Evolutionary conservation across 2,113 vertebrate genomes (phyloP).

Genomic region (Pedetes capensis): DNA sequence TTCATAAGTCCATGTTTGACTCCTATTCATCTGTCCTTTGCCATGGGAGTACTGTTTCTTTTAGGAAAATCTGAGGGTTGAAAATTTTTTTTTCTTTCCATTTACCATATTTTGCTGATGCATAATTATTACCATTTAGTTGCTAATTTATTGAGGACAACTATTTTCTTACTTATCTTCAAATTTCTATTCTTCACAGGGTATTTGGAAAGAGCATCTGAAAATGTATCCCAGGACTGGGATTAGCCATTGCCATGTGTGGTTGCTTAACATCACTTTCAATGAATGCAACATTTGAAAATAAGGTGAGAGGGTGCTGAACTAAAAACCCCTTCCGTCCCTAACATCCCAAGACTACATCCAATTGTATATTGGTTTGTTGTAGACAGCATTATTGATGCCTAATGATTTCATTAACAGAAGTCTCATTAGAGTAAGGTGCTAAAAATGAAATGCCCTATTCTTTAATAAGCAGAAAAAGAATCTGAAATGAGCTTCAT

Average conservation of each 20-base stretch:
- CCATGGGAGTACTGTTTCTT: neutral
- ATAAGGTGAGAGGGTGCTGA: neutral
- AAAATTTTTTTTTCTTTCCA: neutral
- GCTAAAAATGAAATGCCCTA: slow-evolving; percentile 45
- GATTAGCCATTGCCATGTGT: neutral
- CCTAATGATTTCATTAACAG: slow-evolving; percentile 59
- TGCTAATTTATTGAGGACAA: neutral
- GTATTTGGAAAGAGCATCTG: neutral
- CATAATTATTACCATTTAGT: neutral
- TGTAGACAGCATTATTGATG: neutral
- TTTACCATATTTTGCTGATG: neutral
- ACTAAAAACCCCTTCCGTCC: neutral
- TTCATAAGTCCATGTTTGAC: neutral
- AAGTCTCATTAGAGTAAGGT: slow-evolving; percentile 50
- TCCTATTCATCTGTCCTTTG: neutral
- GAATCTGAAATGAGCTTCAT: slow-evolving; percentile 52
- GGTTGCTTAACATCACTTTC: neutral
- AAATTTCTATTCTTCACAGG: neutral
- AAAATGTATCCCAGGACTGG: neutral
- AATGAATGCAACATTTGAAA: neutral
- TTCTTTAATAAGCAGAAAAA: slow-evolving; percentile 59
- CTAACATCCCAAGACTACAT: neutral
- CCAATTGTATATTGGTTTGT: slow-evolving; percentile 3
- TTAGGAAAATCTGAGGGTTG: neutral
- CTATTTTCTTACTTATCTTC: neutral